Evolutionary conservation across 1,140 invertebrate genomes (phyloP).

Genomic region (Protaetia brevitarsis): DNA sequence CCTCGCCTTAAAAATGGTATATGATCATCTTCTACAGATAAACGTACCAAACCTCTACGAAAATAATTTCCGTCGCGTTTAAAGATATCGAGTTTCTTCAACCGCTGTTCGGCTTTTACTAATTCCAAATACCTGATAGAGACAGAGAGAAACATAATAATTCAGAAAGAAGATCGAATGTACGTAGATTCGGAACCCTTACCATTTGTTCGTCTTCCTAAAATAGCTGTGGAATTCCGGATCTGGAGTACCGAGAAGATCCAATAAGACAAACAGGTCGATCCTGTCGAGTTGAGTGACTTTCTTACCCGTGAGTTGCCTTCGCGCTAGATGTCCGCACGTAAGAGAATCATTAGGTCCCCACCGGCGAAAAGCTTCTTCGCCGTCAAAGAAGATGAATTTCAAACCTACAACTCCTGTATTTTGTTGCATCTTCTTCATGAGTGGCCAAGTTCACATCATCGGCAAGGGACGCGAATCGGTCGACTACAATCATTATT

Average conservation of each 20-base stretch:
- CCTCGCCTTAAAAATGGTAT: constrained; percentile 83
- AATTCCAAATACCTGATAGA: constrained; percentile 51
- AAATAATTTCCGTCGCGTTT: constrained; percentile 45
- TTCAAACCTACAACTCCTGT: constrained; percentile 79
- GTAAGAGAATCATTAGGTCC: constrained; percentile 84
- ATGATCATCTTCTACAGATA: constrained; percentile 94
- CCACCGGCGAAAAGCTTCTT: constrained; percentile 94
- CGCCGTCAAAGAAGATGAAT: constrained; percentile 97
- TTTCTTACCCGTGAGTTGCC: constrained; percentile 49
- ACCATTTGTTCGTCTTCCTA: constrained; percentile 68
- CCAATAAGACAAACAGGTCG: constrained; percentile 89
- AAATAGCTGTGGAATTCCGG: constrained; percentile 87
- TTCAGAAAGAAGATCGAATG: neutral
- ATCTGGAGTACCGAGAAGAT: constrained; percentile 83
- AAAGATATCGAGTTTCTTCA: constrained; percentile 55
- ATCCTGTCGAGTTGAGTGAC: constrained; percentile 69
- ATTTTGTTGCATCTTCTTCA: too few relatives aligned
- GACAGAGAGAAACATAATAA: neutral
- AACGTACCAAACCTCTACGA: constrained; percentile 49
- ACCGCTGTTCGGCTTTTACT: constrained; percentile 60
- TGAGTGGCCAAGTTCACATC: too few relatives aligned
- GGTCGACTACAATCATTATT: too few relatives aligned
- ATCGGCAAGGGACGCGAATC: too few relatives aligned
- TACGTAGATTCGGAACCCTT: constrained; percentile 44
- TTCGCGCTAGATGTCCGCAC: constrained; percentile 87